These are phyloP conservation scores for Lasioglossum oenotherae DNA, from an alignment of 2,888 invertebrate genomes.

Conservation along the genomic window DNA sequence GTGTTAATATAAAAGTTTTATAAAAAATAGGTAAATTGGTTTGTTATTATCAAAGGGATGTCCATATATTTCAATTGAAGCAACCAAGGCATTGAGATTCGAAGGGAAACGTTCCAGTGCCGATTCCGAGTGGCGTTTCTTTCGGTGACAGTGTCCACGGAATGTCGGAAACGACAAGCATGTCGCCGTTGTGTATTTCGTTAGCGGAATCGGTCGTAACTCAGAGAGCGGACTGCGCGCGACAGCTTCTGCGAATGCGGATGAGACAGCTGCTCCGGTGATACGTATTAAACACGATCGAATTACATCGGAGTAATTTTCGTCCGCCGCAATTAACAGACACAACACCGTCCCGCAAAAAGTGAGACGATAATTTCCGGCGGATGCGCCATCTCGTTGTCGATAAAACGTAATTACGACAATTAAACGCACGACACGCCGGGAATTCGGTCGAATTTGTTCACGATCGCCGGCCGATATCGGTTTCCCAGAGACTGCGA, in stretches of 20 bases:
- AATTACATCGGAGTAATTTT: conserved; percentile 46
- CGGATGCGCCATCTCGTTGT: conserved; percentile 40
- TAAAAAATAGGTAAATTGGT: too few species aligned
- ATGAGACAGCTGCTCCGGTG: conserved; percentile 27
- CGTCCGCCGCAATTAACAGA: conserved; percentile 42
- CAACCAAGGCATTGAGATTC: not conserved
- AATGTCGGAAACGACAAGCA: too few species aligned
- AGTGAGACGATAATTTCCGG: conserved; percentile 53
- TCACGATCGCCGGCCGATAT: conserved; percentile 11
- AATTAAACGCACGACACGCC: conserved; percentile 48
- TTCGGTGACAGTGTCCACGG: not conserved
- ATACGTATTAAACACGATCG: conserved; percentile 38
- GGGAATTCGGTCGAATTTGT: conserved; percentile 49
- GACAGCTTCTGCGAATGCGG: conserved; percentile 8
- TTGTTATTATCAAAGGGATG: not conserved
- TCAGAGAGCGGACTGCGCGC: not conserved
- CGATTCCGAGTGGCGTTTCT: not conserved
- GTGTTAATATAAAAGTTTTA: too few species aligned
- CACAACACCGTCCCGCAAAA: conserved; percentile 41
- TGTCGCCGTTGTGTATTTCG: conserved; percentile 14
- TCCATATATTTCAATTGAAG: not conserved
- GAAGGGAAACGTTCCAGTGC: not conserved
- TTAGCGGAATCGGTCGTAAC: conserved; percentile 10
- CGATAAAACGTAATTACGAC: conserved; percentile 61
- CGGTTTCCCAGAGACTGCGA: not conserved